phyloP scores from a whole-genome alignment of 2,888 invertebrate species.

The Eueremaeus valkanovi region DNA sequence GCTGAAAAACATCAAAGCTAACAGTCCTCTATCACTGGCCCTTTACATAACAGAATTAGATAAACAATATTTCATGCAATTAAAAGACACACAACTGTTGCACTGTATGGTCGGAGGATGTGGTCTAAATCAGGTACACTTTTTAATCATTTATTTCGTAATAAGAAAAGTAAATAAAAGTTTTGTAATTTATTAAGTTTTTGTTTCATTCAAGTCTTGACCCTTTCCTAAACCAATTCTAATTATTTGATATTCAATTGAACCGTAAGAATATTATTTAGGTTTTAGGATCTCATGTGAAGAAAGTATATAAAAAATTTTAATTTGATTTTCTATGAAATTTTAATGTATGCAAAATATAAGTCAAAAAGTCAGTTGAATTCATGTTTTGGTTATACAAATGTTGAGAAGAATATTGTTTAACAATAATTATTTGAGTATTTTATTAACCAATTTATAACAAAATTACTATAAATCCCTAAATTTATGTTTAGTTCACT shows the following conservation, averaged over 20 bases:
- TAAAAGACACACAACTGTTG: slow-evolving; percentile 28
- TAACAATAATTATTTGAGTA: too few relatives aligned
- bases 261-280: background rate
- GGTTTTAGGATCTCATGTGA: background rate
- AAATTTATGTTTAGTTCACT: background rate
- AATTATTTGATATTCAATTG: background rate
- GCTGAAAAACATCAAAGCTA: slow-evolving; percentile 2
- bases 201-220: background rate
- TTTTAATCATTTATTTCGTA: background rate
- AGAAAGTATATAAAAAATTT: too few relatives aligned
- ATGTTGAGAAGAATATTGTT: too few relatives aligned
- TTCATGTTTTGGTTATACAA: too few relatives aligned
- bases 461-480: too few relatives aligned
- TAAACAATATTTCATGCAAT: slow-evolving; percentile 34
- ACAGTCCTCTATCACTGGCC: slow-evolving; percentile 29
- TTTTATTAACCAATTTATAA: too few relatives aligned
- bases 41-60: slow-evolving; percentile 36
- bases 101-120: slow-evolving; percentile 10
- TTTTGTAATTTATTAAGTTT: background rate
- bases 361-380: too few relatives aligned
- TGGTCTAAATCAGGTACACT: slow-evolving; percentile 20
- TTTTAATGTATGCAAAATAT: too few relatives aligned
- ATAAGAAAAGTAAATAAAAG: background rate
- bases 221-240: too few relatives aligned
- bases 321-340: too few relatives aligned